Evolutionary conservation across 2,888 invertebrate genomes (phyloP), one percentile per base, ranked within the genome.

Genomic region (Troides helena): DNA sequence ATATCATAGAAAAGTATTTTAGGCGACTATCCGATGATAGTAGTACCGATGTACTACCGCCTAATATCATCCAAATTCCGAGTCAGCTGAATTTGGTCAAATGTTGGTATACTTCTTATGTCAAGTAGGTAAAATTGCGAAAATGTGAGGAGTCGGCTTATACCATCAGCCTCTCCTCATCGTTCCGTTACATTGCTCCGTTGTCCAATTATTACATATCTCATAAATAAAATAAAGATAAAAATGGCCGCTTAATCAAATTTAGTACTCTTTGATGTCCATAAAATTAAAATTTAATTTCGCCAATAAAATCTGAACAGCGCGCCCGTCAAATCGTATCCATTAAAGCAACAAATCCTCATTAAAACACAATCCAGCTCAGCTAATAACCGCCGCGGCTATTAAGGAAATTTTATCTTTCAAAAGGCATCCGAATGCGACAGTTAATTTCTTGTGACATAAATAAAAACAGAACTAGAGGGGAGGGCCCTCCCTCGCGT

Each of bases 381-480:
- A 73, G 75, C 80, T 80, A 82, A 82, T 82, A 82, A 81, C 78
- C 78, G 72, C 71, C 74, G 72, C 72, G 73, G 73, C 85, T 83
- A 85, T 86, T 86, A 87, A 83, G 0, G 83, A 83, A 85, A 85
- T 88, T 85, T 84, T 84, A 87, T 86, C 83, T 83, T 81, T 80
- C 77, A 77, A 80, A 80, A 80, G 77, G 78, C 81, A 80, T 83
- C 74, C 79, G 74, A 81, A 80, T 81, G 78, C 79, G 85, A 84
- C 86, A 87, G 88, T 90, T 90, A 90, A 91, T 91, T 88, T 88
- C 84, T 87, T 74, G 84, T 86, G 91, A 90, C 91, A 89, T 90
- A 91, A 92, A 92, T 91, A 91, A 89, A 87, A 88, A 83, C 80
- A 83, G 80, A 84, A 82, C 80, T 78, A 80, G 82, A 68, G 76